These are phyloP conservation scores for Pyrocoelia pectoralis DNA, from an alignment of 2,888 invertebrate genomes.

Conservation along the genomic window DNA sequence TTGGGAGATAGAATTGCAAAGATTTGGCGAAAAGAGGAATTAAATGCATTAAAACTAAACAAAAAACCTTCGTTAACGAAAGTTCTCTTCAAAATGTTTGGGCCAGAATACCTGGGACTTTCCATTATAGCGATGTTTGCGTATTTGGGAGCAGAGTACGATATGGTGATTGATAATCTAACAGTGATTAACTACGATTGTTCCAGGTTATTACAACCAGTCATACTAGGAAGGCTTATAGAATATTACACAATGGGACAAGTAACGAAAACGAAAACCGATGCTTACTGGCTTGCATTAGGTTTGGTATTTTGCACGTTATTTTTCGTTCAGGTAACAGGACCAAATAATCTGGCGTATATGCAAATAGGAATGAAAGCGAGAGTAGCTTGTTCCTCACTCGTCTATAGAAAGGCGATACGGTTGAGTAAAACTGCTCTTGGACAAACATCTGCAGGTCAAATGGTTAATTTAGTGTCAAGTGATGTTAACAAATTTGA, in stretches of 20 bases:
- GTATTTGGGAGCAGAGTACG: no score
- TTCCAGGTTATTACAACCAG: background rate
- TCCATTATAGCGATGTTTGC: no score
- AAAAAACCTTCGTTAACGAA: constrained; percentile 67
- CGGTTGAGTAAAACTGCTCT: constrained; percentile 71
- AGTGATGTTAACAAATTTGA: constrained; percentile 95
- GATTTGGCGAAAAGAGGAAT: constrained; percentile 69
- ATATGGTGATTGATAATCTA: no score
- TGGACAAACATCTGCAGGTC: constrained; percentile 77
- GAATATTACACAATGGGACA: constrained; percentile 65
- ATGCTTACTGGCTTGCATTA: constrained; percentile 80
- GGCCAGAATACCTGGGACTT: constrained; percentile 48
- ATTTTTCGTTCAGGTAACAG: constrained; percentile 67
- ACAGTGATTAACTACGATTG: no score
- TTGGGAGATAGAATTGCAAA: constrained; percentile 70
- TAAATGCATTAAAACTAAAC: constrained; percentile 53
- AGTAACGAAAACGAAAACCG: constrained; percentile 54
- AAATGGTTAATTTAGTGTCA: constrained; percentile 88
- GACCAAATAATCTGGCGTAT: constrained; percentile 88
- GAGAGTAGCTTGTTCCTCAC: constrained; percentile 81
- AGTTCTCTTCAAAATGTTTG: constrained; percentile 69
- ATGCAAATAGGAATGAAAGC: constrained; percentile 86
- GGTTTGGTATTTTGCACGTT: constrained; percentile 76
- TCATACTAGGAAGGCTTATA: background rate
- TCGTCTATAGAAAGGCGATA: constrained; percentile 79